Conservation (phyloP, 1,140 invertebrate species). For the Bilobella aurantiaca region DNA sequence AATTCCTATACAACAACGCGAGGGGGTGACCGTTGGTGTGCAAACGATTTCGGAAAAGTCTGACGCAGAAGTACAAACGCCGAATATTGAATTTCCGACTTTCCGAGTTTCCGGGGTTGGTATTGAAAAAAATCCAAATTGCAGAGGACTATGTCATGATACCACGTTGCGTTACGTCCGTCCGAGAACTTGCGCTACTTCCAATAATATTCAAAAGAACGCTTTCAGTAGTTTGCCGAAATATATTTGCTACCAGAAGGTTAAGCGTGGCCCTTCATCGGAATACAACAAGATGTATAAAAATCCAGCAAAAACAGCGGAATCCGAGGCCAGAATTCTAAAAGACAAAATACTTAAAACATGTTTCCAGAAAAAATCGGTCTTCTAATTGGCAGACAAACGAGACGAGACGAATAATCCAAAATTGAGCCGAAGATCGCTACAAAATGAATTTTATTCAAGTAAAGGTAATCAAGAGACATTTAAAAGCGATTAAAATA, state of each 20-base stretch:
- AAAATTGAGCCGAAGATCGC: too few species aligned
- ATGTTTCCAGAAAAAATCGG: not conserved
- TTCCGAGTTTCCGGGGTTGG: not conserved
- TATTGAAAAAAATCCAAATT: not conserved
- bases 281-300: not conserved
- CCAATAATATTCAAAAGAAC: not conserved
- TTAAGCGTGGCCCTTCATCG: not conserved
- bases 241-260: not conserved
- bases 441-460: too few species aligned
- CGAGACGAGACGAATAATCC: not conserved
- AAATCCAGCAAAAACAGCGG: not conserved
- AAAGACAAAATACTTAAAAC: not conserved
- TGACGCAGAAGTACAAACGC: not conserved
- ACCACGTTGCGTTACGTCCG: too few species aligned
- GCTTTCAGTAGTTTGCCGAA: not conserved
- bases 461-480: not conserved
- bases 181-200: not conserved
- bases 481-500: not conserved
- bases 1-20: too few species aligned
- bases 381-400: not conserved
- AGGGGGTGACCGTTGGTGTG: too few species aligned
- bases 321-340: not conserved
- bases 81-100: not conserved
- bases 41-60: not conserved
- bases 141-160: not conserved